Percentiles rank a stretch among this genome's conserved stretches.
Evolutionary conservation across 2,113 vertebrate species (phyloP).

Genomic region (Macrotus californicus): DNA sequence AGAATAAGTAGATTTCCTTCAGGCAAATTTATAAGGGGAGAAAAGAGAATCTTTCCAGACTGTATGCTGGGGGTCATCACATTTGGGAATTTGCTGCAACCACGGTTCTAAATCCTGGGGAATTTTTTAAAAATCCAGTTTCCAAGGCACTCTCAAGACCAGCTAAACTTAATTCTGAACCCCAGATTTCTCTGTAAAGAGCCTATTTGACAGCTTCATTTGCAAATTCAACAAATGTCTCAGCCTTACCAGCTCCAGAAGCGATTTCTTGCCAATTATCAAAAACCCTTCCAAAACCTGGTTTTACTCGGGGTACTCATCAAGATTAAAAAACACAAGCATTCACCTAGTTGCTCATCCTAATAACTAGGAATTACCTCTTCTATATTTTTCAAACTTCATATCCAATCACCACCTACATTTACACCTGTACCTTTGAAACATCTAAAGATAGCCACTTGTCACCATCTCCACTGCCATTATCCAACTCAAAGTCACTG

Average conservation of each 20-base stretch:
- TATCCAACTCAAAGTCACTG: fast-evolving
- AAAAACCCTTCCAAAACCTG: background rate
- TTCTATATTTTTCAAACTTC: background rate
- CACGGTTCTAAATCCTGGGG: background rate
- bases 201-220: background rate
- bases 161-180: background rate
- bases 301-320: background rate
- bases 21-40: background rate
- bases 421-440: background rate
- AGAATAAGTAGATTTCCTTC: background rate
- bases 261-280: background rate
- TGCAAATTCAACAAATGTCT: background rate
- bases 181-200: background rate
- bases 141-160: background rate
- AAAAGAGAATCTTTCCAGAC: background rate
- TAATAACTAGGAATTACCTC: background rate
- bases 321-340: background rate
- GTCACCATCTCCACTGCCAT: background rate
- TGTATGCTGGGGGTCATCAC: background rate
- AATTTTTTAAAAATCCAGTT: background rate
- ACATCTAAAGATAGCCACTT: background rate
- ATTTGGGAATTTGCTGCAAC: background rate
- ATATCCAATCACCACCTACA: background rate
- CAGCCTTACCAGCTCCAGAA: background rate
- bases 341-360: background rate